Conservation (phyloP, 2,888 invertebrate genomes). For the Pristionchus entomophagus region DNA sequence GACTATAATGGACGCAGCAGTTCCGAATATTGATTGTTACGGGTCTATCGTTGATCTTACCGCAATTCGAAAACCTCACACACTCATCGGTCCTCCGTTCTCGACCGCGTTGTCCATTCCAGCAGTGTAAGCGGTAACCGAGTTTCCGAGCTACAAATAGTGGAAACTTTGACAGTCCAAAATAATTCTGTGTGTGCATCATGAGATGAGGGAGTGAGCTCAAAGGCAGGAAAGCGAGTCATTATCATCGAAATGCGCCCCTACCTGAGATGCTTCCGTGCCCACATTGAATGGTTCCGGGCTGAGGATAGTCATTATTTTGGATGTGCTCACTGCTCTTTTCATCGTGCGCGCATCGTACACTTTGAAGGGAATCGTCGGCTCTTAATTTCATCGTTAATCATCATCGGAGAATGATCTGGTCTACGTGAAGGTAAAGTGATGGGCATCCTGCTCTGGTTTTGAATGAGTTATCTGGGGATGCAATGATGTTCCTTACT, state of each 20-base stretch:
- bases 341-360: constrained; percentile 29
- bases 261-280: background rate
- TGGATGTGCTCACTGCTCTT: background rate
- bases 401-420: too few relatives aligned
- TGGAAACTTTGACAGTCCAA: too few relatives aligned
- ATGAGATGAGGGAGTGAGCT: too few relatives aligned
- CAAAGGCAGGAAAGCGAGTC: too few relatives aligned
- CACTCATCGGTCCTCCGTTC: background rate
- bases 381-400: background rate
- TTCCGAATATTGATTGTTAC: too few relatives aligned
- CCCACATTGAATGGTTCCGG: background rate
- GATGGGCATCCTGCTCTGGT: too few relatives aligned
- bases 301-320: background rate
- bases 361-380: constrained; percentile 13
- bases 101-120: background rate
- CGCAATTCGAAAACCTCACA: background rate
- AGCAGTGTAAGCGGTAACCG: background rate
- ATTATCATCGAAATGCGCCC: too few relatives aligned
- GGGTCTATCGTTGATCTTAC: background rate
- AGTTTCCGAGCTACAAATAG: background rate
- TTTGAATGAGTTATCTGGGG: too few relatives aligned
- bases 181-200: too few relatives aligned
- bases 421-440: too few relatives aligned
- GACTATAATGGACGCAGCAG: too few relatives aligned
- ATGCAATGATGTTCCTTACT: background rate